Base-by-base conservation (phyloP, 2,113 vertebrate species). In the Gallinago media region DNA sequence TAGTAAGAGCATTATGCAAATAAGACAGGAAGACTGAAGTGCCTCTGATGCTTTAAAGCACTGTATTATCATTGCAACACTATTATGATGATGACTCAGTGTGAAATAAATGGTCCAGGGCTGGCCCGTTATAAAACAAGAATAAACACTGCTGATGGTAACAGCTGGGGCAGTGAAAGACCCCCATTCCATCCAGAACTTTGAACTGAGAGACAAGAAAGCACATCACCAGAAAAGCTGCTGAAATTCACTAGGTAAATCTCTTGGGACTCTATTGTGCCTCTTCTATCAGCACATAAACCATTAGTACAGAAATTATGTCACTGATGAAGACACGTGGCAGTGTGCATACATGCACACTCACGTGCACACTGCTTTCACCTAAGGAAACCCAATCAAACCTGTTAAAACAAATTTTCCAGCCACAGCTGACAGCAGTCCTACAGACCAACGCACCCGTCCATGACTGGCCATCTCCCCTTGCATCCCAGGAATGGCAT, bases 271-370 rank as follows among this genome's bases (percentile, higher is more conserved):
- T 66, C 56, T 26, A 26, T 11, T 34, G 5, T 71, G 50, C 14
- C 44, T 31, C 23, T 38, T 26, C 16, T 38, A 19, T 52, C 27
- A 58, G 13, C 19, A 34, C 25, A 49, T 21, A 68, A 63, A 56
- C 21, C 36, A n/a, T 49, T 9, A 71, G 34, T 20, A 46, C 6
- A 38, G 58, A 66, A 66, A 19, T 47, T 32, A 25, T 3, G 0
- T 0, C 52, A 34, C 15, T 2, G 1, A 40, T 5, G 14, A 65
- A 50, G 50, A 27, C 1, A 4, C 0, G 0, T 18, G 27, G 49
- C n/a, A 71, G 13, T 4, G 8, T 11, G 5, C 42, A 34, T 19
- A 52, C 23, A 32, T 4, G 14, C 34, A 49, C 22, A 26, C 42
- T 46, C 54, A 50, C 9, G 12, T 4, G 8, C 11, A 42, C 32